Percentiles rank a stretch among this genome's conserved stretches.
Evolutionary conservation across 2,113 vertebrate genomes (phyloP).

Genomic region (Pyxicephalus adspersus): DNA sequence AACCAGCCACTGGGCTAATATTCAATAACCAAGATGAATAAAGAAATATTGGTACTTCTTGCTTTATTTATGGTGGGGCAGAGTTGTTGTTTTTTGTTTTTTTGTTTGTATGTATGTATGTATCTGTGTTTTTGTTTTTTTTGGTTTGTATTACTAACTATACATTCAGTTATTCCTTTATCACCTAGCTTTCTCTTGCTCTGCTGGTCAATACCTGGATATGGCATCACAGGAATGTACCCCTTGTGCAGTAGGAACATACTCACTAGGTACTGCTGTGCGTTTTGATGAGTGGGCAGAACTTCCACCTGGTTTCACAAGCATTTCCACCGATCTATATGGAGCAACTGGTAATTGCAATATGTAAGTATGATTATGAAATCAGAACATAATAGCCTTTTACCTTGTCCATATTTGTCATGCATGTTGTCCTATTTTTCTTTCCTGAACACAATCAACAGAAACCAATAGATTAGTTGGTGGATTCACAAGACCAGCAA

Average conservation of each 20-base stretch:
- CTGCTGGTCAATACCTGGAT: constrained; percentile 88
- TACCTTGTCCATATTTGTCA: background rate
- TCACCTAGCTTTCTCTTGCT: constrained; percentile 88
- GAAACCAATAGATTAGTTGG: no score
- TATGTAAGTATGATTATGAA: constrained; percentile 71
- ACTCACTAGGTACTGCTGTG: constrained; percentile 87
- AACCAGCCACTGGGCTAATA: background rate
- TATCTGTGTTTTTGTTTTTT: no score
- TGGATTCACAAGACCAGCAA: no score
- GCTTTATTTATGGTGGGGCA: no score
- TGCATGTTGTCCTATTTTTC: background rate
- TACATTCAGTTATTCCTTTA: background rate
- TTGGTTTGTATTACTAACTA: no score
- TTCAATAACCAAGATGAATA: background rate
- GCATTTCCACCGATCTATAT: constrained; percentile 75
- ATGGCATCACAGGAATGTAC: constrained; percentile 89
- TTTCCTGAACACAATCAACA: no score
- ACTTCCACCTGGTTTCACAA: constrained; percentile 86
- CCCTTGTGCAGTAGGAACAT: constrained; percentile 84
- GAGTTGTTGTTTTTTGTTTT: no score
- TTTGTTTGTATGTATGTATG: no score
- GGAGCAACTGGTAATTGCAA: constrained; percentile 77
- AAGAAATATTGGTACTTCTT: no score
- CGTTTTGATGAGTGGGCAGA: constrained; percentile 91
- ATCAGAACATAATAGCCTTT: background rate